Percentiles rank a stretch among this genome's conserved stretches.
These are phyloP conservation scores for Takifugu flavidus DNA, from an alignment of 2,113 vertebrate species.

Conservation along the genomic window DNA sequence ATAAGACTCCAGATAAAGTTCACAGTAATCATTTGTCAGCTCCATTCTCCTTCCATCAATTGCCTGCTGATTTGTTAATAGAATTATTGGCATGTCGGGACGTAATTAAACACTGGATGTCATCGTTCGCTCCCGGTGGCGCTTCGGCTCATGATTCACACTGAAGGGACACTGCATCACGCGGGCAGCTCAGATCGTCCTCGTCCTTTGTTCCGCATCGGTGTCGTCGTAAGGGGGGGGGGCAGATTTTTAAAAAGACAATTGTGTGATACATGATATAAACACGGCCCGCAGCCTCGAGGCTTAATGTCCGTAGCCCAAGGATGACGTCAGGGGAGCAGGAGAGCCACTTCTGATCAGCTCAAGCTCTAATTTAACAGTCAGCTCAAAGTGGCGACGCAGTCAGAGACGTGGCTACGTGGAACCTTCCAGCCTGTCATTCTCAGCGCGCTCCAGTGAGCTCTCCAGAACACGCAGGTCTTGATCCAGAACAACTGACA, in stretches of 20 bases:
- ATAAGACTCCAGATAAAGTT: conserved; percentile 59
- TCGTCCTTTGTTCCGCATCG: background rate
- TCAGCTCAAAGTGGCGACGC: too few species aligned
- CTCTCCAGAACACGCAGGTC: too few species aligned
- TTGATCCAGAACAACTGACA: too few species aligned
- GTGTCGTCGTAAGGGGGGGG: background rate
- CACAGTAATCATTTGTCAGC: conserved; percentile 60
- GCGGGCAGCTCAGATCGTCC: background rate
- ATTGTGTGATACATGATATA: too few species aligned
- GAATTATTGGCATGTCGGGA: conserved; percentile 18
- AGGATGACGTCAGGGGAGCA: too few species aligned
- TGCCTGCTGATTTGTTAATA: conserved; percentile 13
- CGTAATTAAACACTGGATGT: background rate
- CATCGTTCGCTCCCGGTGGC: background rate
- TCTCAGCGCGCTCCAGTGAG: too few species aligned
- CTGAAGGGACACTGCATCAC: background rate
- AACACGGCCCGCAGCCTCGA: too few species aligned
- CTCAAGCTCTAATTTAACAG: too few species aligned
- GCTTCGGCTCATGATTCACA: background rate
- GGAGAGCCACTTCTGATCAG: too few species aligned
- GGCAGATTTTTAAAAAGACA: background rate
- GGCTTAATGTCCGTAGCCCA: too few species aligned
- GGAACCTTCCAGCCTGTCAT: too few species aligned
- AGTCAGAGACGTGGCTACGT: too few species aligned
- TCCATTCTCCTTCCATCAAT: conserved; percentile 24